Evolutionary conservation across 2,797 vertebrate species (phyloP).

Genomic region (Oreortyx pictus): DNA sequence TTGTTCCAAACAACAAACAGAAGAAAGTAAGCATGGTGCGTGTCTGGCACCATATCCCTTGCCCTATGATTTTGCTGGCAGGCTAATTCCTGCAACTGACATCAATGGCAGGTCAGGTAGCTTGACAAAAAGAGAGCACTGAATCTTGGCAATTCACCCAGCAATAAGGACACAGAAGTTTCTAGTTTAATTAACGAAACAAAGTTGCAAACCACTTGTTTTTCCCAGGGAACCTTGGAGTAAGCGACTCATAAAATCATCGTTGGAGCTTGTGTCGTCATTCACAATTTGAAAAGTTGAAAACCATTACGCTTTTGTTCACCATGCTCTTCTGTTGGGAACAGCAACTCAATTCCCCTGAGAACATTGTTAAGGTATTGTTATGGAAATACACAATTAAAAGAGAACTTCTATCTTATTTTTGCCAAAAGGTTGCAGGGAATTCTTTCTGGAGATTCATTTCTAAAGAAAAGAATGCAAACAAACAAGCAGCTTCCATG

Average conservation of each 20-base stretch:
- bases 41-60: neutral
- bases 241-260: neutral
- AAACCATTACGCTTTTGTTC: neutral
- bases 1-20: neutral
- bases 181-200: slow-evolving; percentile 21
- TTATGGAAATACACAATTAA: neutral
- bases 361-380: neutral
- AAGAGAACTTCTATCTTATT: neutral
- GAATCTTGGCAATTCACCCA: slow-evolving; percentile 14
- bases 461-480: neutral
- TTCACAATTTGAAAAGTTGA: neutral
- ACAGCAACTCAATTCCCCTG: neutral
- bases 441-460: neutral
- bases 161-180: neutral
- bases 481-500: neutral
- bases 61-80: slow-evolving; percentile 45
- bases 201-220: neutral
- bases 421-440: neutral
- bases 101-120: slow-evolving; percentile 3
- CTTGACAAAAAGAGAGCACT: neutral
- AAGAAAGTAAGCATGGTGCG: neutral
- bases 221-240: neutral
- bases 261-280: neutral
- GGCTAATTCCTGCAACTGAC: neutral
- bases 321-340: neutral